A percentile compares a stretch with the other conserved stretches of the same genome.
These are phyloP conservation scores for Bombyx mandarina DNA, from an alignment of 1,140 invertebrate genomes.

Conservation along the genomic window DNA sequence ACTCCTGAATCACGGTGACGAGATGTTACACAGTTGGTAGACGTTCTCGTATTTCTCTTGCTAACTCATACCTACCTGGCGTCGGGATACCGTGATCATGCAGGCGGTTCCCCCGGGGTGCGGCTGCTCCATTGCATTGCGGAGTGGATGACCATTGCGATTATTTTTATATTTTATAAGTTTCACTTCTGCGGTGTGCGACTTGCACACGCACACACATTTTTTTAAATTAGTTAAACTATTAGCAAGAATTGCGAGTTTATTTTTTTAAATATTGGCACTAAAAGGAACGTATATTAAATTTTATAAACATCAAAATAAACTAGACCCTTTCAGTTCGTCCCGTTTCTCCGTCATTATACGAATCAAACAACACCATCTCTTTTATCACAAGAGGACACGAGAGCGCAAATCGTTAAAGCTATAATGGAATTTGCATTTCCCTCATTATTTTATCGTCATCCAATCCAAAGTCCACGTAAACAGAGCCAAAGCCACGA, in stretches of 20 bases:
- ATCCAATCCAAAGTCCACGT: slow-evolving; percentile 31
- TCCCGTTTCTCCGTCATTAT: neutral
- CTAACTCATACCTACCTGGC: too few species aligned
- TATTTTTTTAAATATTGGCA: neutral
- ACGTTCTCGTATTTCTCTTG: too few species aligned
- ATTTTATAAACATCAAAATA: neutral
- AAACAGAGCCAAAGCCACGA: slow-evolving; percentile 44
- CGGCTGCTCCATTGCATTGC: too few species aligned
- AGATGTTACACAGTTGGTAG: too few species aligned
- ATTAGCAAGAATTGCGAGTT: neutral
- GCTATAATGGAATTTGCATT: slow-evolving; percentile 27
- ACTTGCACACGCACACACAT: too few species aligned
- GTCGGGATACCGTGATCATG: too few species aligned
- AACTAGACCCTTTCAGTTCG: neutral
- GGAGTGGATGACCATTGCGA: too few species aligned
- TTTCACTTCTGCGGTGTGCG: too few species aligned
- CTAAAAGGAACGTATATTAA: neutral
- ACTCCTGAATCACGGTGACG: too few species aligned
- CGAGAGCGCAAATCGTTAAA: slow-evolving; percentile 15
- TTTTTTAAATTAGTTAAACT: neutral
- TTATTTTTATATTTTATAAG: too few species aligned
- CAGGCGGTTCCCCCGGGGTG: too few species aligned
- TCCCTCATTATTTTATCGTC: slow-evolving; percentile 44
- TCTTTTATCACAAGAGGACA: slow-evolving; percentile 16
- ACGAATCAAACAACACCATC: slow-evolving; percentile 2